These are phyloP conservation scores for Sminthurides bifidus DNA, from an alignment of 1,140 invertebrate species.

Conservation along the genomic window DNA sequence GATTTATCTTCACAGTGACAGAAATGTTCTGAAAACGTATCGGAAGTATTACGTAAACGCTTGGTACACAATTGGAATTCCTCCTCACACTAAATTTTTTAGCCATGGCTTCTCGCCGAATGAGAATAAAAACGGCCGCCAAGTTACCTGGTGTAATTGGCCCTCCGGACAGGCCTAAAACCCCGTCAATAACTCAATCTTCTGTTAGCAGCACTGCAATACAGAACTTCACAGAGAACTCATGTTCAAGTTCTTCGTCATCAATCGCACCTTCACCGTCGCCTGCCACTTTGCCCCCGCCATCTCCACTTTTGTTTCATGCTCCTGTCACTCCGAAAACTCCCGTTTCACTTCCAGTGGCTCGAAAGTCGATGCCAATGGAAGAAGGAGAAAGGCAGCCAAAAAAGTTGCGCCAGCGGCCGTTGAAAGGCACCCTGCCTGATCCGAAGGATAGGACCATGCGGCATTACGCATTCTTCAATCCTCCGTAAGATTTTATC, in stretches of 20 bases:
- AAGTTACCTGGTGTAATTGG: conserved; percentile 7
- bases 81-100: too few species aligned
- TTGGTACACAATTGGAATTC: too few species aligned
- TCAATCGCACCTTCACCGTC: background rate
- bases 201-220: background rate
- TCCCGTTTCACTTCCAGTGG: background rate
- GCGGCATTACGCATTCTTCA: conserved; percentile 29
- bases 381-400: background rate
- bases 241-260: background rate
- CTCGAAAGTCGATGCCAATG: background rate
- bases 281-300: too few species aligned
- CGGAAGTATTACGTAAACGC: too few species aligned
- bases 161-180: background rate
- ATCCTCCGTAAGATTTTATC: conserved; percentile 26
- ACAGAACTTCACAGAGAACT: background rate
- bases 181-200: conserved; percentile 1
- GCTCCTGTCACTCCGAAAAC: background rate
- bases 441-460: conserved; percentile 27
- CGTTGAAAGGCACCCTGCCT: conserved; percentile 13
- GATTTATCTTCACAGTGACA: too few species aligned
- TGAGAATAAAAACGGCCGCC: conserved; percentile 24
- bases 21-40: too few species aligned
- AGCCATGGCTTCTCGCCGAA: conserved; percentile 22
- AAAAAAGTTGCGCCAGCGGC: conserved; percentile 18
- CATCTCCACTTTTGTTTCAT: background rate